Evolutionary conservation across 2,113 vertebrate species (phyloP), one percentile per base, ranked within the genome.

Genomic region (Oreocharis arfaki): DNA sequence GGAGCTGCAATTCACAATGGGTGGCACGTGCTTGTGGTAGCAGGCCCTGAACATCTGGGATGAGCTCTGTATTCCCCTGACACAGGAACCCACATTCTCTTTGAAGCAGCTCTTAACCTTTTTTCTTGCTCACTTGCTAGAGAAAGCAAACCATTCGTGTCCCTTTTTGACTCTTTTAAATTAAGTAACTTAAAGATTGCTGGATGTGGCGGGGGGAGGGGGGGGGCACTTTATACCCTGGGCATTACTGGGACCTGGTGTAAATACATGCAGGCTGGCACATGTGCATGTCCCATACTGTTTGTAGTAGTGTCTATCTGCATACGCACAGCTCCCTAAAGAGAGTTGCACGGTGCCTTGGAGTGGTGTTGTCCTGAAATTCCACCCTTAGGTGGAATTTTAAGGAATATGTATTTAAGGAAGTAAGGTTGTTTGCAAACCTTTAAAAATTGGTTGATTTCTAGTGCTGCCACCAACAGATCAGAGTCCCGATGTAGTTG

Each of bases 11-110:
- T 95, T 94, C 28, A 0, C 79, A n/a, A 75, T 85, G 85, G 92
- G 91, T 96, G 96, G 92, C 91, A 89, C 84, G 50, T 77, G 57
- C 75, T 93, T 92, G 87, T 84, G 87, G 87, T 90, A 89, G 49
- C 89, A 85, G 80, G 60, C 80, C 50, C 39, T 1, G 3, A 75
- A 85, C 80, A 89, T 81, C 93, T 97, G 92, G 95, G 64, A 35
- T 75, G 83, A 83, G 30, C 83, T 81, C 47, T 84, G 82, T 87
- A 13, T 95, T 93, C 73, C 83, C 39, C 59, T 92, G 92, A 83
- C 73, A 81, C 44, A 65, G 71, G 90, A 96, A 41, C 70, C 67
- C 35, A 12, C 46, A 7, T 69, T 86, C 60, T 65, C 78, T 96
- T 89, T 94, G 74, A 85, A 90, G 79, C 79, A 76, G 55, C 52